Evolutionary conservation across 2,113 vertebrate species (phyloP).

Genomic region (Proteles cristata): DNA sequence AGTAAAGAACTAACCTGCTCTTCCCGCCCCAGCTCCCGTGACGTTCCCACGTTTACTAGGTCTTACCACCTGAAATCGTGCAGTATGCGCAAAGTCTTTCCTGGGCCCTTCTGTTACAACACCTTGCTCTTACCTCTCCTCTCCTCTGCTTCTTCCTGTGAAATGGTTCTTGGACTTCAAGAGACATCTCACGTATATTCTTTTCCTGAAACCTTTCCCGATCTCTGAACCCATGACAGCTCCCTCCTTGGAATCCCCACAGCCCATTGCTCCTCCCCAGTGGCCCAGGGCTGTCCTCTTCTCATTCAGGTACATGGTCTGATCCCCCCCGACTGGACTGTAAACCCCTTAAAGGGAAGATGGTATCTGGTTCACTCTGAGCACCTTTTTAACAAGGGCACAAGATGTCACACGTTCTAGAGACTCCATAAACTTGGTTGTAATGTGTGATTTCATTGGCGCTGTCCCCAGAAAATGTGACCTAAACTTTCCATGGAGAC

Average conservation of each 20-base stretch:
- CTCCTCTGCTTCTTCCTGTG: background rate
- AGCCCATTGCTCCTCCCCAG: background rate
- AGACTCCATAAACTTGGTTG: background rate
- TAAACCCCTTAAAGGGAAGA: background rate
- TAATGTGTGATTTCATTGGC: conserved; percentile 55
- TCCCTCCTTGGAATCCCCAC: background rate
- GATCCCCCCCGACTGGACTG: background rate
- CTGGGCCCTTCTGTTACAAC: background rate
- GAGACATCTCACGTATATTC: background rate
- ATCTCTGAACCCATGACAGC: background rate
- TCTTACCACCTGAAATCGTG: background rate
- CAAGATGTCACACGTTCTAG: background rate
- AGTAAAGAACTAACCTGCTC: background rate
- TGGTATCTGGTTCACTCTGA: background rate
- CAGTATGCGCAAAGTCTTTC: background rate
- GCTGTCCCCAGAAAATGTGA: conserved; percentile 68
- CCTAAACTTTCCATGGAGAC: conserved; percentile 60
- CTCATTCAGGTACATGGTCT: background rate
- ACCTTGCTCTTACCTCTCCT: background rate
- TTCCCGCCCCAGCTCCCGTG: background rate
- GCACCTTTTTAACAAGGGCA: background rate
- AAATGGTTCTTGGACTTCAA: background rate
- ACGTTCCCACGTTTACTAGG: background rate
- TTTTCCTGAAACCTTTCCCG: background rate
- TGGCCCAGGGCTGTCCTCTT: background rate